phyloP scores from a whole-genome alignment of 2,113 vertebrate genomes.

The Calcarius ornatus region DNA sequence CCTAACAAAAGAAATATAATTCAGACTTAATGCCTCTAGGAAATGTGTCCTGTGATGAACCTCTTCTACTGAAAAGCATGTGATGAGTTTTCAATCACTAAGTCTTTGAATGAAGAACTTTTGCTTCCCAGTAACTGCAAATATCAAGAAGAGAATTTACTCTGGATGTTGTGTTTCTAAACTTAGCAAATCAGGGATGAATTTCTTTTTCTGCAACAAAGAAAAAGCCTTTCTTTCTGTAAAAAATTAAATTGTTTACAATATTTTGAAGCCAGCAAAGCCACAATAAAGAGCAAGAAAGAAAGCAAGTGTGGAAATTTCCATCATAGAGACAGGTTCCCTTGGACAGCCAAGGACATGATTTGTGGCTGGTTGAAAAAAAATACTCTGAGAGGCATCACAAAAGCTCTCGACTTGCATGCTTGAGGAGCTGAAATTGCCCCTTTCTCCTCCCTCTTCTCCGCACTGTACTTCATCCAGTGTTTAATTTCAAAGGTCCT shows the following conservation, averaged over 20 bases:
- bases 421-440: neutral
- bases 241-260: constrained; percentile 38
- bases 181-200: neutral
- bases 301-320: constrained; percentile 5
- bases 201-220: neutral
- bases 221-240: neutral
- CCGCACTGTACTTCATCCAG: neutral
- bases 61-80: neutral
- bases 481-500: constrained; percentile 60
- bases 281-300: neutral
- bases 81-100: neutral
- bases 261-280: neutral
- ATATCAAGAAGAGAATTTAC: neutral
- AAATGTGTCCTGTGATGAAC: neutral
- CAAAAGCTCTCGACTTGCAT: neutral
- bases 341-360: neutral
- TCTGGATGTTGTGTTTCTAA: neutral
- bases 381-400: neutral
- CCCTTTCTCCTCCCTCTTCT: neutral
- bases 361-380: constrained; percentile 4
- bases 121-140: neutral
- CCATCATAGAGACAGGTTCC: neutral
- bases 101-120: neutral
- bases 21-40: neutral
- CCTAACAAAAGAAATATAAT: neutral